phyloP scores from a whole-genome alignment of 64 coral and sea anemone species.

The Platygyra sinensis region DNA sequence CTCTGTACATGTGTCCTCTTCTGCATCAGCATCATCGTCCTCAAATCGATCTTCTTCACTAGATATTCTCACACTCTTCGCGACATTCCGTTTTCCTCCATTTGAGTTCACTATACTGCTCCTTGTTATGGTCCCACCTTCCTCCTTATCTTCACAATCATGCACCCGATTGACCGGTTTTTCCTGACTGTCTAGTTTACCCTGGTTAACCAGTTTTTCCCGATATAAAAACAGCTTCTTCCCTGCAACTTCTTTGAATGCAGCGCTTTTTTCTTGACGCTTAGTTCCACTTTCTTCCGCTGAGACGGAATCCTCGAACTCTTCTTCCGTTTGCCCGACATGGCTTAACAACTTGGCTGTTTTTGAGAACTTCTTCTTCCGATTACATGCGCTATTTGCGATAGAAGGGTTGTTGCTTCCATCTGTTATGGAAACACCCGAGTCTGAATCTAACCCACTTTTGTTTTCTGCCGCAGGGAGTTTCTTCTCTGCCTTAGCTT shows the following conservation, averaged over 20 bases:
- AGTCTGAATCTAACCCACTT: not conserved
- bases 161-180: not conserved
- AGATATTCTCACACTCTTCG: not conserved
- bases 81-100: not conserved
- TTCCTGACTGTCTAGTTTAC: not conserved
- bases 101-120: not conserved
- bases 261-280: not conserved
- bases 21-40: not conserved
- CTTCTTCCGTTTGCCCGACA: not conserved
- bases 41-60: not conserved
- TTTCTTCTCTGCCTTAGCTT: not conserved
- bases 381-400: not conserved
- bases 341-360: not conserved
- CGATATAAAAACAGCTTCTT: not conserved
- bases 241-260: not conserved
- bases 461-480: not conserved
- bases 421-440: not conserved
- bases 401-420: not conserved
- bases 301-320: not conserved
- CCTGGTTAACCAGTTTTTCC: not conserved
- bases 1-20: slow-evolving; percentile 22
- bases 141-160: not conserved
- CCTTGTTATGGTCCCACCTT: not conserved
- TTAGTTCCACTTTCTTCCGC: not conserved
- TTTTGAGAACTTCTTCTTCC: slow-evolving; percentile 28